Percentiles rank a stretch among this genome's conserved stretches.
phyloP scores from a whole-genome alignment of 1,140 invertebrate genomes.

The Megalonaias nervosa region DNA sequence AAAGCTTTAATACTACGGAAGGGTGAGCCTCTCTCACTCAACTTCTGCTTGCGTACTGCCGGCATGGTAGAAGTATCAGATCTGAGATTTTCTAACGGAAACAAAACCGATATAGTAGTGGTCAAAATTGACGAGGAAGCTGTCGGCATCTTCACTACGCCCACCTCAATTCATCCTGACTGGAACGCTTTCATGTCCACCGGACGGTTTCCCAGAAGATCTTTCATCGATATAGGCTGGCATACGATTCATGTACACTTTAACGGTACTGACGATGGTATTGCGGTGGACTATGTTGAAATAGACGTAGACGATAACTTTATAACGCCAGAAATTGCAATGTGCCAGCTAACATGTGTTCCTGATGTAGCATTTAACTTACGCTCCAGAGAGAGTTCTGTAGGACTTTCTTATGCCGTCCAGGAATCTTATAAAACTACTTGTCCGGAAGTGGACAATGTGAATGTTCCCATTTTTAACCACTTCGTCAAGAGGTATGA shows the following conservation, averaged over 20 bases:
- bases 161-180: background rate
- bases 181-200: slow-evolving; percentile 32
- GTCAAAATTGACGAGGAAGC: slow-evolving; percentile 11
- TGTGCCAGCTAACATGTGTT: slow-evolving; percentile 24
- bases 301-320: slow-evolving; percentile 21
- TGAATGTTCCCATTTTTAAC: slow-evolving; percentile 43
- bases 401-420: slow-evolving; percentile 25
- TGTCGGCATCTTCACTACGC: slow-evolving; percentile 14
- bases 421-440: slow-evolving; percentile 33
- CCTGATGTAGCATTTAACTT: slow-evolving; percentile 16
- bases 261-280: slow-evolving; percentile 27
- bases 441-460: slow-evolving; percentile 45
- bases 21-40: slow-evolving; percentile 7
- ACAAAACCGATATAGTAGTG: slow-evolving; percentile 22
- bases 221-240: slow-evolving; percentile 17
- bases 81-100: slow-evolving; percentile 35
- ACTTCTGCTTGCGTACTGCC: slow-evolving; percentile 21
- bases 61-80: slow-evolving; percentile 4
- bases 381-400: slow-evolving; percentile 2
- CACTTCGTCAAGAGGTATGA: slow-evolving; percentile 23
- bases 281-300: slow-evolving; percentile 24
- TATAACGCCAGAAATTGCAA: slow-evolving; percentile 21
- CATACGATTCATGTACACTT: slow-evolving; percentile 22
- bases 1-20: slow-evolving; percentile 20
- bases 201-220: slow-evolving; percentile 11